Base-by-base conservation (phyloP, 2,113 vertebrate species). In the Oxygymnocypris stewartii region DNA sequence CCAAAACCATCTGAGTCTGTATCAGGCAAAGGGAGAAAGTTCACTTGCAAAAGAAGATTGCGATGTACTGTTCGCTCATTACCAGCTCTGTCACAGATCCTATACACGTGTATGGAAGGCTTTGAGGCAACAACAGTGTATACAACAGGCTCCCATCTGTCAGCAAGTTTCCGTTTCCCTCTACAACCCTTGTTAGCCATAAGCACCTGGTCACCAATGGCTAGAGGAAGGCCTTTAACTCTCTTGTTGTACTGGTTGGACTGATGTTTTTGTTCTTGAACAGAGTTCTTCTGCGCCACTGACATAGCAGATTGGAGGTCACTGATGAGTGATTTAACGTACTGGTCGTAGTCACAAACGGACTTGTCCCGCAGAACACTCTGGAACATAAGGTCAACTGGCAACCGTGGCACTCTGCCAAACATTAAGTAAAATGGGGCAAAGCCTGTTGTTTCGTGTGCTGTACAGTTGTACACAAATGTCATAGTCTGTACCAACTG, bases 31-130 rank as follows among this genome's bases (percentile, higher is more conserved):
- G 76, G 76, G 16, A 84, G 75, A 0, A 89, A 89, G 79, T 85
- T 89, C 11, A 89, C 84, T 49, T 61, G 83, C 12, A 87, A 54
- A 16, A 85, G 61, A 13, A 84, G 61, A 65, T 89, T 85, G 0
- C 49, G 2, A 12, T 88, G 75, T 3, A 88, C 77, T 5, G 49
- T 61, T 9, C 42, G 4, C 25, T 87, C 86, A 42, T 77, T 71
- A 13, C 61, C 86, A 73, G 63, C 42, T 8, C 42, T n/a, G 18
- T 84, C 63, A 59, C 28, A 2, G 20, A 85, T 76, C 51, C 11
- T 63, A 42, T 85, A 87, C 6, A 88, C 51, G 2, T 90, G 74
- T 6, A 79, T n/a, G 8, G 49, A 31, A 42, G 85, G 85, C 5
- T 88, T 87, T 2, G 79, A 78, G 10, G 23, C 54, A 25, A 84